Conservation (phyloP, 1,140 invertebrate genomes). For the Lordiphosa mommai region DNA sequence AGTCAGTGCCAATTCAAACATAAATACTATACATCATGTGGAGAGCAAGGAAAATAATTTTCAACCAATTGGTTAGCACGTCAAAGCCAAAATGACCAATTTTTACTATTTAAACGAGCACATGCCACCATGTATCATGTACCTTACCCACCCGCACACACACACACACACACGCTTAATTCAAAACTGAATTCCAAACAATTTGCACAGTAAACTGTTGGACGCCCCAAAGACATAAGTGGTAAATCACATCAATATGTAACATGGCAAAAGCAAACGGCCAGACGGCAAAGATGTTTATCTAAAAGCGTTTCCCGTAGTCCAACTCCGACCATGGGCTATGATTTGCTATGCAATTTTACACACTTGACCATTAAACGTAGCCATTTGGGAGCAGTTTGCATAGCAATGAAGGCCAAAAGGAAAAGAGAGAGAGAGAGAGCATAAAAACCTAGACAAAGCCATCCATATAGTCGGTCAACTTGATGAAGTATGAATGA, state of each 20-base stretch:
- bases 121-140: constrained; percentile 26
- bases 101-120: constrained; percentile 38
- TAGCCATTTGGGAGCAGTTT: constrained; percentile 75
- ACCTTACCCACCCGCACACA: constrained; percentile 7
- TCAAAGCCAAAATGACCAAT: constrained; percentile 20
- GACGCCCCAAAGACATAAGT: constrained; percentile 66
- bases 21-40: constrained; percentile 4
- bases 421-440: constrained; percentile 34
- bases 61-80: constrained; percentile 11
- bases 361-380: constrained; percentile 79
- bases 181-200: constrained; percentile 72
- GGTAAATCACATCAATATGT: constrained; percentile 79
- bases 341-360: constrained; percentile 78
- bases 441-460: constrained; percentile 16
- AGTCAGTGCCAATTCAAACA: constrained; percentile 1
- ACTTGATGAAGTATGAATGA: constrained; percentile 78
- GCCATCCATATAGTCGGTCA: constrained; percentile 46
- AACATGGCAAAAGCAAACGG: constrained; percentile 38
- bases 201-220: constrained; percentile 64
- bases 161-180: constrained; percentile 27
- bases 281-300: constrained; percentile 61
- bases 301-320: constrained; percentile 40
- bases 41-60: constrained; percentile 9
- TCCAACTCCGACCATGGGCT: constrained; percentile 22
- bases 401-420: constrained; percentile 74